Conservation (phyloP, 35 echinoderm and acorn worm genomes). For the Ptychodera flava region DNA sequence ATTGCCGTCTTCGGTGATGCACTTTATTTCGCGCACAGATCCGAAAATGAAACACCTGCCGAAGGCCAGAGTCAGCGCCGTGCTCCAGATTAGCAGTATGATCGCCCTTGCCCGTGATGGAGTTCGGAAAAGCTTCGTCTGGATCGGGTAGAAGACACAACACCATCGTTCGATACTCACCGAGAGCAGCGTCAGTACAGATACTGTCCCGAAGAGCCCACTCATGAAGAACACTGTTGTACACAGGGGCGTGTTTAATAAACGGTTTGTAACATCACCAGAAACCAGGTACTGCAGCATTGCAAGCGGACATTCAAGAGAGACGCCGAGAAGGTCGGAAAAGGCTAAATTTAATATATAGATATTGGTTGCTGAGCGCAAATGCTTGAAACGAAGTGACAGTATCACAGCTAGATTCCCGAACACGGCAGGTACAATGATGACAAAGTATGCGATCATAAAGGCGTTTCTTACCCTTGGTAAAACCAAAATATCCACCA, state of each 20-base stretch:
- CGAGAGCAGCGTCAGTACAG: constrained; percentile 60
- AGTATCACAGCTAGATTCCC: constrained; percentile 51
- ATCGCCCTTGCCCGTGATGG: constrained; percentile 56
- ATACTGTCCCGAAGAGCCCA: constrained; percentile 66
- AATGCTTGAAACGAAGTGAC: constrained; percentile 15
- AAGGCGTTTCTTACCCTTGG: background rate
- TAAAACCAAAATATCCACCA: background rate
- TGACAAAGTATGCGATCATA: background rate
- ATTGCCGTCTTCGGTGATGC: constrained; percentile 8
- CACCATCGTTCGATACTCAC: constrained; percentile 78
- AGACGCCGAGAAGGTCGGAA: constrained; percentile 68
- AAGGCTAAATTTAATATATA: constrained; percentile 76
- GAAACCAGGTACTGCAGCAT: constrained; percentile 62
- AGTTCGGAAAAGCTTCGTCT: constrained; percentile 42
- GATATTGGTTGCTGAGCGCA: constrained; percentile 48
- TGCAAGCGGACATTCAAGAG: constrained; percentile 44
- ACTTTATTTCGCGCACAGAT: constrained; percentile 28
- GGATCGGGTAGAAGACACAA: constrained; percentile 60
- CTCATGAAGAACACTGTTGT: constrained; percentile 54
- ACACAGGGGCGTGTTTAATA: constrained; percentile 41
- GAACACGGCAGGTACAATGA: constrained; percentile 50
- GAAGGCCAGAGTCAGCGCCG: constrained; percentile 49
- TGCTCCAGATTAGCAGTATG: constrained; percentile 62
- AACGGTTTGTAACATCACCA: constrained; percentile 8
- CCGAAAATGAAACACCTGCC: constrained; percentile 62